These are phyloP conservation scores for Tachuris rubrigastra DNA, from an alignment of 2,113 vertebrate species.

Conservation along the genomic window DNA sequence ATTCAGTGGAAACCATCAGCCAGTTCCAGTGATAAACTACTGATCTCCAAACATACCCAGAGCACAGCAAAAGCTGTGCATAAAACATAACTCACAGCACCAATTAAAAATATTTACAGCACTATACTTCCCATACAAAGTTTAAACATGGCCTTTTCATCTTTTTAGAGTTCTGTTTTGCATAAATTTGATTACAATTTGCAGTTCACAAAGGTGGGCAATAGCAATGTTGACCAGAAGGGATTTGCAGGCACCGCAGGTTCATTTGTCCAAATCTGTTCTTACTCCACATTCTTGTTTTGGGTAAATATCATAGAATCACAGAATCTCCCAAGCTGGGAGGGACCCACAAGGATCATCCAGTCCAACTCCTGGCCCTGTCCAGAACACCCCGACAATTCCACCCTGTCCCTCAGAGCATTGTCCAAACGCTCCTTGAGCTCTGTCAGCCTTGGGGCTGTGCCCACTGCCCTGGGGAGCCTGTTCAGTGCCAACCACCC, in stretches of 20 bases:
- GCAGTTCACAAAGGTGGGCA: background rate
- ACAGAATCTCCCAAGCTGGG: background rate
- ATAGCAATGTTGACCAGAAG: background rate
- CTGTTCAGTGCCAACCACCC: background rate
- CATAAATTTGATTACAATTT: background rate
- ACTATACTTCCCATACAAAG: background rate
- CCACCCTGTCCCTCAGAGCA: fast-evolving
- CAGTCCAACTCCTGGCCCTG: background rate
- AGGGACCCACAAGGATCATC: background rate
- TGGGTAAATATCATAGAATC: background rate
- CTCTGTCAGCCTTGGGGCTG: background rate
- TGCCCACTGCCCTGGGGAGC: background rate
- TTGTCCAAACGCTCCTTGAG: background rate
- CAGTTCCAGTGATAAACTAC: background rate
- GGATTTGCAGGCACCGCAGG: background rate
- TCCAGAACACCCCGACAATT: background rate
- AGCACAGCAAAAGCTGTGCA: background rate
- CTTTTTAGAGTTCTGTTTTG: background rate
- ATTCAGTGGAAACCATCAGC: background rate
- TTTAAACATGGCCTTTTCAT: background rate
- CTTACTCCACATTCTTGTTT: background rate
- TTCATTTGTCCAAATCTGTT: background rate
- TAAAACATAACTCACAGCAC: background rate
- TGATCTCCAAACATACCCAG: background rate
- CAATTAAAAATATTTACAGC: conserved; percentile 54